Evolutionary conservation across 1,140 invertebrate species (phyloP), one percentile per base, ranked within the genome.

Genomic region (Lutraria rhynchaena): DNA sequence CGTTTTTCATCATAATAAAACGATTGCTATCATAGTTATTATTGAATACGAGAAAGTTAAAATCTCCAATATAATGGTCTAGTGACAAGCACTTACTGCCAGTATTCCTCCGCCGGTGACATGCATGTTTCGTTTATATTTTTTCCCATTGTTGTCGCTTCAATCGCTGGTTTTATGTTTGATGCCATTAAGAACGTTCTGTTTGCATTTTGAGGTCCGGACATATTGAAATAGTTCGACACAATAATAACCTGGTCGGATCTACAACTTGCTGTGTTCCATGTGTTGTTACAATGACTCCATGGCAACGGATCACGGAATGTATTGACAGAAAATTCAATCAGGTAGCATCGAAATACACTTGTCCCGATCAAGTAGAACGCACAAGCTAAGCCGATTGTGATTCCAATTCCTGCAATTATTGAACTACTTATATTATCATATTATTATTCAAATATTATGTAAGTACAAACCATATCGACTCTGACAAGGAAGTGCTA

Each of bases 41-140:
- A n/a, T n/a, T n/a, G n/a, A n/a, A n/a, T n/a, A n/a, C n/a, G n/a
- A n/a, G n/a, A n/a, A n/a, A n/a, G n/a, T n/a, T n/a, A n/a, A n/a
- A n/a, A n/a, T n/a, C n/a, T n/a, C n/a, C n/a, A n/a, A n/a, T n/a
- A n/a, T n/a, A n/a, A n/a, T n/a, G n/a, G n/a, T n/a, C n/a, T n/a
- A n/a, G n/a, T n/a, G n/a, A n/a, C n/a, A n/a, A n/a, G n/a, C n/a
- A 65, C 74, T 67, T 31, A 77, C 74, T 65, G 60, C 74, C 74
- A 77, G 44, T 65, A 77, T 27, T 77, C 74, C n/a, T 77, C 74
- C 31, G 44, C 61, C 3, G 74, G 22, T 1, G 60, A 49, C 44
- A 77, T 63, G 1, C 44, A 22, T 13, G 44, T 9, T 33, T 41
- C 61, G n/a, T 35, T 27, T 44, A 27, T 35, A 35, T 35, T 24